phyloP scores from a whole-genome alignment of 2,113 vertebrate genomes.

The Melanerpes formicivorus region DNA sequence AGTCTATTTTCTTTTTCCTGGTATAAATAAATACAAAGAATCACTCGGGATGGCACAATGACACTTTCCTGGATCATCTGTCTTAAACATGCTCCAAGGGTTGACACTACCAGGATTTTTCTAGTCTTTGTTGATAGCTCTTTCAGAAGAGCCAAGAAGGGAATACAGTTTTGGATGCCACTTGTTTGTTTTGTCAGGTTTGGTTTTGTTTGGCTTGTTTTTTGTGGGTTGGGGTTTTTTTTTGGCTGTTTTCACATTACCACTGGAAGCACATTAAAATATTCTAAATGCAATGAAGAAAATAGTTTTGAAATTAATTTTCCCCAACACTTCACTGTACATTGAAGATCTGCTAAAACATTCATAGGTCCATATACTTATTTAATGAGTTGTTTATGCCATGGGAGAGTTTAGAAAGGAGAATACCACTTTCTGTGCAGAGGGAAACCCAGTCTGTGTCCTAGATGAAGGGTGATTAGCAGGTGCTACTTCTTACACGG shows the following conservation, averaged over 20 bases:
- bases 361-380: neutral
- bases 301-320: neutral
- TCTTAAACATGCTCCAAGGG: neutral
- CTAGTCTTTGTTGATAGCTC: neutral
- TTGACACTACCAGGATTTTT: neutral
- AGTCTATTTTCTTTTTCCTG: constrained; percentile 22
- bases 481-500: neutral
- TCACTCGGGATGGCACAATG: neutral
- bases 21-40: constrained; percentile 28
- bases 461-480: neutral
- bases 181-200: too few relatives aligned
- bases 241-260: neutral
- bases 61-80: constrained; percentile 16
- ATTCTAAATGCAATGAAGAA: neutral
- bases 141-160: constrained; percentile 3
- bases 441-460: neutral
- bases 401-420: neutral
- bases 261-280: neutral
- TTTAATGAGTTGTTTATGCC: neutral
- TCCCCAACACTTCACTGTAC: neutral
- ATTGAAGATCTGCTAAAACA: neutral
- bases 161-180: neutral
- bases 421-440: neutral
- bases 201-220: too few relatives aligned
- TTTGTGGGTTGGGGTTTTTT: neutral